Conservation (phyloP, 2,113 vertebrate species). For the Plotosus lineatus region DNA sequence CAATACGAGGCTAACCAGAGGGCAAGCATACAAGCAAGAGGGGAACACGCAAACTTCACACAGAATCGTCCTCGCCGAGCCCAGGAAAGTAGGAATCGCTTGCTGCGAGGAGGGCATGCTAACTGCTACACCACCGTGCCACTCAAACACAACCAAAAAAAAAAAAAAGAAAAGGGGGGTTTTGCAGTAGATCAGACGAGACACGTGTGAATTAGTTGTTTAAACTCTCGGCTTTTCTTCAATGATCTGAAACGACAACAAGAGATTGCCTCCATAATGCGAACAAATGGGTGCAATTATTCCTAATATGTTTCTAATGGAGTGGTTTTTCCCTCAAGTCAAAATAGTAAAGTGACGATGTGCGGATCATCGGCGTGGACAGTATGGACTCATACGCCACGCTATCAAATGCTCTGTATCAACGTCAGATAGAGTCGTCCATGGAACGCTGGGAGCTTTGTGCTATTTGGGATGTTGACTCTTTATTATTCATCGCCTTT, state of each 20-base stretch:
- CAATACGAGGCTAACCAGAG: too few species aligned
- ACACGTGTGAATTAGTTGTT: constrained; percentile 27
- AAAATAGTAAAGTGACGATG: background rate
- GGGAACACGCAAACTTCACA: too few species aligned
- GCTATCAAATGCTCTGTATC: background rate
- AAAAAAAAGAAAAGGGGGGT: background rate
- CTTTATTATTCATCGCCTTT: constrained; percentile 16
- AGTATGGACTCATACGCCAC: background rate
- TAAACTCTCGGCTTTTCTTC: constrained; percentile 28
- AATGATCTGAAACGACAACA: constrained; percentile 18
- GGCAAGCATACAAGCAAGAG: too few species aligned
- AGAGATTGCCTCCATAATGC: background rate
- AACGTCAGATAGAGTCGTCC: background rate
- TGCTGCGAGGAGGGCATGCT: too few species aligned
- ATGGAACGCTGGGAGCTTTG: background rate
- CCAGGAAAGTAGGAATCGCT: too few species aligned
- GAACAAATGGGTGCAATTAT: constrained; percentile 39
- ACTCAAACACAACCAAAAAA: background rate
- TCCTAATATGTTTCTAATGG: constrained; percentile 20
- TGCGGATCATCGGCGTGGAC: background rate
- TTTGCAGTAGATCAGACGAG: background rate
- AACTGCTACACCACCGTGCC: too few species aligned
- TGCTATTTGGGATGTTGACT: background rate
- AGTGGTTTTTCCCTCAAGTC: constrained; percentile 6
- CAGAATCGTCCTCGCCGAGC: too few species aligned